Conservation (phyloP, 2,113 vertebrate genomes). For the Poicephalus meyeri region DNA sequence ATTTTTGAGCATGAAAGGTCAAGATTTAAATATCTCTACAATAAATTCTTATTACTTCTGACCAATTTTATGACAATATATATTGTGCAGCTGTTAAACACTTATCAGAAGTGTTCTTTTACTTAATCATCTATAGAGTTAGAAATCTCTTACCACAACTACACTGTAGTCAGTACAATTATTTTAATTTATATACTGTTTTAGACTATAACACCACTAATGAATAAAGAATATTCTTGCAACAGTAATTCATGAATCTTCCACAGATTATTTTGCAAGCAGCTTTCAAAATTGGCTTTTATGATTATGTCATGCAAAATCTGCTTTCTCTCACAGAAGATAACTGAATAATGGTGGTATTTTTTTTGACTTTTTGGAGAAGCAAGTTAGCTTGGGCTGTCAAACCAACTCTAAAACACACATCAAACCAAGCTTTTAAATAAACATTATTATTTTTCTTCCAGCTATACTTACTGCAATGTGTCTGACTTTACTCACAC, state of each 20-base stretch:
- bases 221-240: neutral
- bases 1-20: conserved; percentile 39
- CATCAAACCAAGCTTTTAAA: neutral
- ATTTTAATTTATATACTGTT: conserved; percentile 1
- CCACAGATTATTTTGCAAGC: neutral
- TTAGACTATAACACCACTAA: neutral
- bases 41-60: conserved; percentile 61
- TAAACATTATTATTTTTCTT: conserved; percentile 26
- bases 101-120: conserved; percentile 26
- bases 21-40: conserved; percentile 54
- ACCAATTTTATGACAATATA: conserved; percentile 70
- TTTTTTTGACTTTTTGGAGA: neutral
- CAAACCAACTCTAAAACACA: neutral
- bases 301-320: neutral
- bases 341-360: neutral
- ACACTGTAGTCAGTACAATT: neutral
- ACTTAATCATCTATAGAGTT: neutral
- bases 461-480: neutral
- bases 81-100: conserved; percentile 63
- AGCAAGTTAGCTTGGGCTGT: neutral
- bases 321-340: neutral
- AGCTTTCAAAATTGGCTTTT: conserved; percentile 39
- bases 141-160: neutral
- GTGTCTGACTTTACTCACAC: neutral
- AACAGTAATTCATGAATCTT: neutral